A percentile compares a stretch with the other conserved stretches of the same genome.
phyloP scores from a whole-genome alignment of 1,140 invertebrate species.

The Calosoma granatense region DNA sequence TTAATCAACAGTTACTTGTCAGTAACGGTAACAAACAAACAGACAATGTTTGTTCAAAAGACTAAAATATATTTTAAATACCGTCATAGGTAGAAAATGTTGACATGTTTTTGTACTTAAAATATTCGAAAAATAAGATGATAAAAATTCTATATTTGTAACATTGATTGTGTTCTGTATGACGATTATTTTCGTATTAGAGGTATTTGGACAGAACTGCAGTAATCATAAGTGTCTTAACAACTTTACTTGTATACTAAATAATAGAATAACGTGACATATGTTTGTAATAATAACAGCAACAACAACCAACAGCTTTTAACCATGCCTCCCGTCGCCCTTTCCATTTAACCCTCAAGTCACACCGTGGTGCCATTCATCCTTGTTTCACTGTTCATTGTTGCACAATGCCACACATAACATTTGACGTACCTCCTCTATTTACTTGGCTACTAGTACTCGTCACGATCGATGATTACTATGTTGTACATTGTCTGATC shows the following conservation, averaged over 20 bases:
- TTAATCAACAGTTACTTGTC: neutral
- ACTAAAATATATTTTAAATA: constrained; percentile 3
- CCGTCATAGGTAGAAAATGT: neutral
- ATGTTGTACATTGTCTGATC: too few relatives aligned
- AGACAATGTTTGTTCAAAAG: neutral
- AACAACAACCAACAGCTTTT: neutral
- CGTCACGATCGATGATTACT: too few relatives aligned
- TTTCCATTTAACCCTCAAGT: too few relatives aligned
- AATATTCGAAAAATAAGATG: constrained; percentile 1
- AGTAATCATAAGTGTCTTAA: constrained; percentile 3
- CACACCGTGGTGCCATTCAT: too few relatives aligned
- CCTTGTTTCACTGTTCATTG: too few relatives aligned
- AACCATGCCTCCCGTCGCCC: too few relatives aligned
- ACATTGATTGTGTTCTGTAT: constrained; percentile 3
- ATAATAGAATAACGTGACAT: neutral
- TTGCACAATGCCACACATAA: too few relatives aligned
- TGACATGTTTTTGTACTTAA: neutral
- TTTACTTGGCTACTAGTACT: too few relatives aligned
- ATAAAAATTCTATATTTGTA: constrained; percentile 1
- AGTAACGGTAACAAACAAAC: neutral
- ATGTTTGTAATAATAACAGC: neutral
- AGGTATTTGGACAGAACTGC: neutral
- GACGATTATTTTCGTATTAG: constrained; percentile 2
- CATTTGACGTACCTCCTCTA: too few relatives aligned
- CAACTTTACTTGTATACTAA: neutral